Evolutionary conservation across 1,140 invertebrate species (phyloP), one percentile per base, ranked within the genome.

Genomic region (Pissodes strobi): DNA sequence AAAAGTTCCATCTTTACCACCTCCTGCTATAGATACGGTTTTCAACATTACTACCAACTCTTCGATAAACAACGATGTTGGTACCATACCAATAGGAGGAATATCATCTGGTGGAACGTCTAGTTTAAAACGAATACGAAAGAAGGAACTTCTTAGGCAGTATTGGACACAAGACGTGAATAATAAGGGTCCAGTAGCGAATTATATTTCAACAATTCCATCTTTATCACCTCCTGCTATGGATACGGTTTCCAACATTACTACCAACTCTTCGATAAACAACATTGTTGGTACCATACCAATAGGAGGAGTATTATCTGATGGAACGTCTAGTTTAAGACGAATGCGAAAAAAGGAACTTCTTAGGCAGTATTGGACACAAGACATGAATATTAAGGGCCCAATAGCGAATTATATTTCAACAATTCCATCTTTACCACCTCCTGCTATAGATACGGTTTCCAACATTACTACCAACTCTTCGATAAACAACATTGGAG

Each of bases 341-440:
- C 81, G 92, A 21, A 94, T 94, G 92, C 82, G 93, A 2, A 95
- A 95, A 78, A 95, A 95, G 72, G 92, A 95, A 76, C 74, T 95
- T 9, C 77, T 95, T 10, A 82, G 90, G 10, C 86, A 92, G 72
- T 94, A 94, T 74, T 92, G 90, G 78, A 90, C 89, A 0, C 90
- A 94, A 75, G 90, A 93, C 71, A 91, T 90, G 83, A 91, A 92
- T 64, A 90, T 90, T 84, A 89, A 90, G 67, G 88, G 90, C 66
- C 84, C 87, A 0, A 91, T 93, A 70, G 88, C 89, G 0, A 91
- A 91, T 71, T 91, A 91, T 45, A 82, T 86, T 0, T 79, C 85
- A 1, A 78, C 79, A 3, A 76, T 80, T 9, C 74, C 80, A 41
- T 75, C 81, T 6, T 79, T 84, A 66, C 86, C 85, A 43, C 78